Evolutionary conservation across 2,113 vertebrate genomes (phyloP).

Genomic region (Picathartes gymnocephalus): DNA sequence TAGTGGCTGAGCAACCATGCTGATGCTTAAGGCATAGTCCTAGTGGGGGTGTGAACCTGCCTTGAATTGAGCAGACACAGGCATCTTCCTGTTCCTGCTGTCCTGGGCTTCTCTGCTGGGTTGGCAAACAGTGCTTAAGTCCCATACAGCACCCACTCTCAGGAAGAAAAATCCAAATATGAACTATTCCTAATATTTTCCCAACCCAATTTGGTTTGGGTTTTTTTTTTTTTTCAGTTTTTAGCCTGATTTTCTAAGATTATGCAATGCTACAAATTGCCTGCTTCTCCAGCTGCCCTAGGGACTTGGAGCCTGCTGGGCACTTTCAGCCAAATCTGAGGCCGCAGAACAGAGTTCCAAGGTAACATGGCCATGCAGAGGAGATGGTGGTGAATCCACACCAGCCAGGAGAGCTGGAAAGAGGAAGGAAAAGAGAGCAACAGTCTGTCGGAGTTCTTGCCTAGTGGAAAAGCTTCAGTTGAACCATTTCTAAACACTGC

Average conservation of each 20-base stretch:
- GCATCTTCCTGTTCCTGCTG: not conserved
- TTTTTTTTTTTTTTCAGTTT: not conserved
- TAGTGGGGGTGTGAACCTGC: not conserved
- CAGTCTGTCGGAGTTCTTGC: not conserved
- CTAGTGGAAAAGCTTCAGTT: not conserved
- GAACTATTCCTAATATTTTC: not conserved
- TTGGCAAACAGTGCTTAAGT: not conserved
- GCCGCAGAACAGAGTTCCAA: not conserved
- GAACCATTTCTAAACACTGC: not conserved
- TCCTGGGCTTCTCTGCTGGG: not conserved
- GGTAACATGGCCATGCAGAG: not conserved
- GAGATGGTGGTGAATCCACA: not conserved
- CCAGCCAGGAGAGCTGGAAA: fast-evolving
- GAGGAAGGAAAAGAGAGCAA: not conserved
- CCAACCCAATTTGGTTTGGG: not conserved
- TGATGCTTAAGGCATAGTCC: not conserved
- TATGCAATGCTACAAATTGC: not conserved
- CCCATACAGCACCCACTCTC: not conserved
- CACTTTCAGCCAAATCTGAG: not conserved
- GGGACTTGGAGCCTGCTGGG: not conserved
- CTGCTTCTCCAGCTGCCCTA: not conserved
- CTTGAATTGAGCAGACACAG: not conserved
- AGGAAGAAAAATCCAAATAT: not conserved
- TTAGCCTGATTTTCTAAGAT: not conserved
- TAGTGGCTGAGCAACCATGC: not conserved